phyloP scores from a whole-genome alignment of 2,113 vertebrate species.

The Oophaga pumilio region DNA sequence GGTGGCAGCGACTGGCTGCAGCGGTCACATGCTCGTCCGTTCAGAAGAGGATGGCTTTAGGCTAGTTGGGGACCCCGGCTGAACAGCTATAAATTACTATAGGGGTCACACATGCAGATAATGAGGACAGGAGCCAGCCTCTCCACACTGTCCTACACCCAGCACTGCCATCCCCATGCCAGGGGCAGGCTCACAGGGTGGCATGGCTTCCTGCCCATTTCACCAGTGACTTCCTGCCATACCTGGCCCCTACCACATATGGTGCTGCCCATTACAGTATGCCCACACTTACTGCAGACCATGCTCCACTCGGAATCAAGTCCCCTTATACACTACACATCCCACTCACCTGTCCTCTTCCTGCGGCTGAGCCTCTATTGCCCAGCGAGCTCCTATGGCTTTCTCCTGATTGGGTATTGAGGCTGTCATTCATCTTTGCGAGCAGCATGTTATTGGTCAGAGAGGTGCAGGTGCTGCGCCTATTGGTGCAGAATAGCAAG shows the following conservation, averaged over 20 bases:
- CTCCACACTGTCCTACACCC: too few species aligned
- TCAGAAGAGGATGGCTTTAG: too few species aligned
- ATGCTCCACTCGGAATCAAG: background rate
- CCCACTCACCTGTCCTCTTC: constrained; percentile 27
- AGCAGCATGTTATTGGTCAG: background rate
- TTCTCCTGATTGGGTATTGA: background rate
- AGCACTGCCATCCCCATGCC: too few species aligned
- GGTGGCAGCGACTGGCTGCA: too few species aligned
- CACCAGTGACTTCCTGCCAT: background rate
- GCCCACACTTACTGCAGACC: background rate
- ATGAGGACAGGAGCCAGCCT: too few species aligned
- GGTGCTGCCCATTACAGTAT: too few species aligned
- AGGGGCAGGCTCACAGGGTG: too few species aligned
- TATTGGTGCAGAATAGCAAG: background rate
- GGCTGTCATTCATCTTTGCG: background rate
- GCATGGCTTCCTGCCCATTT: background rate
- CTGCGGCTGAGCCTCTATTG: background rate
- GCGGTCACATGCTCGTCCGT: too few species aligned
- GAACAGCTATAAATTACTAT: too few species aligned
- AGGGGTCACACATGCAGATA: too few species aligned
- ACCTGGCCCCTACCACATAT: background rate
- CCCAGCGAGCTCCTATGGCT: background rate
- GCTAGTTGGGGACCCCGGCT: too few species aligned
- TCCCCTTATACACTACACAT: too few species aligned
- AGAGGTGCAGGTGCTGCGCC: background rate